Evolutionary conservation across 2,888 invertebrate genomes (phyloP).

Genomic region (Argyresthia albistria): DNA sequence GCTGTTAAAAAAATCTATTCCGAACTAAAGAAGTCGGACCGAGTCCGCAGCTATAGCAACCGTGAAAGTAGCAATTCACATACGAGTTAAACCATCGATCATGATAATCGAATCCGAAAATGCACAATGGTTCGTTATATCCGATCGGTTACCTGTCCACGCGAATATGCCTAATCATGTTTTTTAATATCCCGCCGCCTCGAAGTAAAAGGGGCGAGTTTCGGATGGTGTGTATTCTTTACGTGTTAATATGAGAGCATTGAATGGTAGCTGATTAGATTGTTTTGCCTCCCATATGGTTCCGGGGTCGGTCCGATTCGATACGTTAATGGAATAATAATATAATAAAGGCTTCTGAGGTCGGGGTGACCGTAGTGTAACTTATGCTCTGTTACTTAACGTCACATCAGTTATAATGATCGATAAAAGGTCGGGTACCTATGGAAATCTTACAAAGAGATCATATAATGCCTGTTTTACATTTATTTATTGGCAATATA

Average conservation of each 20-base stretch:
- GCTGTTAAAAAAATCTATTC: no score
- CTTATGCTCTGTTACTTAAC: no score
- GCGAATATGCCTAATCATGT: slow-evolving; percentile 55
- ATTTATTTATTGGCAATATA: no score
- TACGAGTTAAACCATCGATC: slow-evolving; percentile 45
- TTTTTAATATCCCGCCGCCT: slow-evolving; percentile 49
- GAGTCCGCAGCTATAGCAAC: slow-evolving; percentile 11
- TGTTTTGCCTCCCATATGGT: slow-evolving; percentile 48
- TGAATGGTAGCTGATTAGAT: slow-evolving; percentile 69
- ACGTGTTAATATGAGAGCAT: slow-evolving; percentile 11
- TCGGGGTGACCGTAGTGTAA: no score
- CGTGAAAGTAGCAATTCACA: slow-evolving; percentile 20
- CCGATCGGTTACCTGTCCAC: slow-evolving; percentile 31
- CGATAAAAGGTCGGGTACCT: no score
- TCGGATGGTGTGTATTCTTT: slow-evolving; percentile 4
- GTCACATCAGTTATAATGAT: no score
- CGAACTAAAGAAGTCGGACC: no score
- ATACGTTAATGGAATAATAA: slow-evolving; percentile 48
- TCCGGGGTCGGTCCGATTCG: slow-evolving; percentile 37
- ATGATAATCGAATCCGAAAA: slow-evolving; percentile 60
- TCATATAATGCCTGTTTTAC: no score
- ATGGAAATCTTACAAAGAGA: no score
- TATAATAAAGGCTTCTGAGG: neutral
- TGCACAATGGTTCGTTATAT: slow-evolving; percentile 69
- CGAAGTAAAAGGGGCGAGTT: slow-evolving; percentile 13